Evolutionary conservation across 2,888 invertebrate species (phyloP).

Genomic region (Notodonta ziczac): DNA sequence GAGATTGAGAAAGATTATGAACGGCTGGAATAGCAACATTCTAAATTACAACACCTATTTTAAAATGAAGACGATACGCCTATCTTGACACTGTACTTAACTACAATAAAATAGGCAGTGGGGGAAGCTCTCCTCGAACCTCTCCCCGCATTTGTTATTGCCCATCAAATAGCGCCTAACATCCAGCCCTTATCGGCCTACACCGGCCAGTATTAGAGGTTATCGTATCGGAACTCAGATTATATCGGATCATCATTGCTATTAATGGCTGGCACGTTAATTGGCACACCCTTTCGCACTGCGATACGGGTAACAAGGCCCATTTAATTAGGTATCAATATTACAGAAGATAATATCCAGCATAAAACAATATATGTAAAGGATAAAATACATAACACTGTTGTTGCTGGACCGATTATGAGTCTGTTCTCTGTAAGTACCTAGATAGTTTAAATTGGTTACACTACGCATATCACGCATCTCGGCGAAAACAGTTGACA

Average conservation of each 20-base stretch:
- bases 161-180: background rate
- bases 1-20: conserved; percentile 14
- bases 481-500: too few species aligned
- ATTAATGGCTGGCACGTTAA: background rate
- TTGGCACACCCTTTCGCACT: background rate
- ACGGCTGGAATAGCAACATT: background rate
- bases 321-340: background rate
- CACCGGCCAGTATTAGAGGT: background rate
- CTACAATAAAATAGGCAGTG: too few species aligned
- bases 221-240: background rate
- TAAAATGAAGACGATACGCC: background rate
- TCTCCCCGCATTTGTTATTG: background rate
- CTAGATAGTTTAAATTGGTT: too few species aligned
- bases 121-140: too few species aligned
- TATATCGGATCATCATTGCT: background rate
- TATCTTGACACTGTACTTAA: too few species aligned
- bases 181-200: background rate
- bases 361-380: too few species aligned
- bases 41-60: background rate
- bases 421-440: too few species aligned
- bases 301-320: background rate
- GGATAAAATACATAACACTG: too few species aligned
- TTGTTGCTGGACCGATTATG: too few species aligned
- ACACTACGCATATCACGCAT: too few species aligned
- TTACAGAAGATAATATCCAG: too few species aligned